Conservation (phyloP, 1,140 invertebrate genomes). For the Rhyacophila brunnea region DNA sequence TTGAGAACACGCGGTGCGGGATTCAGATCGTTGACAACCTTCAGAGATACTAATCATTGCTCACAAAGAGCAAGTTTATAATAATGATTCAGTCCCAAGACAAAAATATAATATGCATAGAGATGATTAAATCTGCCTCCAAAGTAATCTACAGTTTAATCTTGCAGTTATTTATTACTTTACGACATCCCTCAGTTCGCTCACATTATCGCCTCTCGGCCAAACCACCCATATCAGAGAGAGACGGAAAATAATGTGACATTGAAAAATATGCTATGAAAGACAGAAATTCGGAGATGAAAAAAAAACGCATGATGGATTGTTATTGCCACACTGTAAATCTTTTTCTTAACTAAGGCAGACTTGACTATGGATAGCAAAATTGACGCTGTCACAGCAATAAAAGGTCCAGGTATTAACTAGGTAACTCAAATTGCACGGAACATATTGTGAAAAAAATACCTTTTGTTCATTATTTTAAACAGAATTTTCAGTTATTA, state of each 20-base stretch:
- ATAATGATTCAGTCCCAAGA: constrained; percentile 11
- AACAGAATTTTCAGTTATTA: too few species aligned
- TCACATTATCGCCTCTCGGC: constrained; percentile 34
- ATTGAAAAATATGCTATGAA: constrained; percentile 32
- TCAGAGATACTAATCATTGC: constrained; percentile 10
- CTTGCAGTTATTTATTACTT: constrained; percentile 35
- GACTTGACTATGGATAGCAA: constrained; percentile 14
- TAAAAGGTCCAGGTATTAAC: too few species aligned
- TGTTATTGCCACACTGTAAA: constrained; percentile 35
- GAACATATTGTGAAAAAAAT: too few species aligned
- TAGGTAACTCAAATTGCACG: too few species aligned
- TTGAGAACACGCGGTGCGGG: too few species aligned
- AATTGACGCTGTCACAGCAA: neutral
- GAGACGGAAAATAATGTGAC: constrained; percentile 27
- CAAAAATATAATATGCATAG: constrained; percentile 8
- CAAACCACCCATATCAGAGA: constrained; percentile 31
- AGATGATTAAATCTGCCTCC: constrained; percentile 20
- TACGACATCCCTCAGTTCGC: constrained; percentile 30
- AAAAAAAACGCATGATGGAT: constrained; percentile 32
- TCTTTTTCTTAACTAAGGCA: constrained; percentile 31
- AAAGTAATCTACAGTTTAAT: constrained; percentile 30
- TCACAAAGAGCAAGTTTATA: constrained; percentile 12
- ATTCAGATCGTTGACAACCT: too few species aligned
- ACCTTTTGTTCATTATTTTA: too few species aligned
- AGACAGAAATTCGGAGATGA: constrained; percentile 27